Evolutionary conservation across 2,888 invertebrate species (phyloP).

Genomic region (Gonocerus acuteangulatus): DNA sequence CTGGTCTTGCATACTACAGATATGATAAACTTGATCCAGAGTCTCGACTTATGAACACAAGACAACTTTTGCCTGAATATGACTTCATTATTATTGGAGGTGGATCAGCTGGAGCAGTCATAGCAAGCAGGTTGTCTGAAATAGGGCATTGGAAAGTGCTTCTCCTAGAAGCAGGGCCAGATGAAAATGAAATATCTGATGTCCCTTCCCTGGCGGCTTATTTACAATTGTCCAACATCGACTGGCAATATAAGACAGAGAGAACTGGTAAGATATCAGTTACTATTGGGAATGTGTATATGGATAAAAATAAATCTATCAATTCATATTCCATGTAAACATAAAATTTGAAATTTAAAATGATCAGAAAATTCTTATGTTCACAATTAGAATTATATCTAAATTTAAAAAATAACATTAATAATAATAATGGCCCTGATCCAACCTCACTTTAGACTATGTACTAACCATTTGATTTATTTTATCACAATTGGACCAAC

Average conservation of each 20-base stretch:
- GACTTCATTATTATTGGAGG: conserved; percentile 79
- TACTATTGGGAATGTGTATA: no score
- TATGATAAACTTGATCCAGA: conserved; percentile 77
- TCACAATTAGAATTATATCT: no score
- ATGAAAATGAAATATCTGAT: conserved; percentile 80
- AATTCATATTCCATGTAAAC: no score
- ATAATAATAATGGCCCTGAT: no score
- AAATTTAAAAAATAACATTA: no score
- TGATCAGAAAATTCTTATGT: no score
- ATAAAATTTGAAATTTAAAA: no score
- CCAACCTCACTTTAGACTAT: no score
- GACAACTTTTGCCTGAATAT: conserved; percentile 62
- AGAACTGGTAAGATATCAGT: conserved; percentile 52
- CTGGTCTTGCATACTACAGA: conserved; percentile 70
- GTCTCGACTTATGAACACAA: conserved; percentile 61
- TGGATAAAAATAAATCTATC: no score
- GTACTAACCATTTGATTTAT: no score
- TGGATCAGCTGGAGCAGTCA: conserved; percentile 83
- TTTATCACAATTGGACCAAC: no score
- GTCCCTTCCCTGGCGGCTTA: conserved; percentile 81
- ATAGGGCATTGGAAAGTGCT: conserved; percentile 65
- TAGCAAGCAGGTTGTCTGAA: conserved; percentile 74
- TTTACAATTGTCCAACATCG: conserved; percentile 73
- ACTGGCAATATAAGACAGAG: conserved; percentile 86
- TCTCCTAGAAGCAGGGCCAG: conserved; percentile 75